Evolutionary conservation across 64 coral and sea anemone genomes (phyloP).

Genomic region (Actinia tenebrosa): DNA sequence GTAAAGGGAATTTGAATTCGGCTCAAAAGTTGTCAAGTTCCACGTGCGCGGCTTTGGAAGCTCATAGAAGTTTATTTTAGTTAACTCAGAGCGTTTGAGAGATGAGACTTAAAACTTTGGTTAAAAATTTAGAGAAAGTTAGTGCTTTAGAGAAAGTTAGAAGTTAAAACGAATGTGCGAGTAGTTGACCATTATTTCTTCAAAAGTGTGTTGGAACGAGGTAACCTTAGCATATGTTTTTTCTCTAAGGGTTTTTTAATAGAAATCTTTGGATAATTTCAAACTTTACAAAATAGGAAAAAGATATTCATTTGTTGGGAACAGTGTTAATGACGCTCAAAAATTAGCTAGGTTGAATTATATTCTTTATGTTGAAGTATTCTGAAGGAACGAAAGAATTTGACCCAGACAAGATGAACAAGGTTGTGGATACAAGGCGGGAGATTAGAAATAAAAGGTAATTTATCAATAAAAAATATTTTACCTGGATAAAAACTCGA

Average conservation of each 20-base stretch:
- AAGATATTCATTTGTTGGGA: too few species aligned
- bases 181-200: too few species aligned
- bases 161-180: not conserved
- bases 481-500: not conserved
- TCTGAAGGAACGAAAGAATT: slow-evolving; percentile 20
- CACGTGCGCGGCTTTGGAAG: not conserved
- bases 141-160: not conserved
- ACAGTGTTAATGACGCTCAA: too few species aligned
- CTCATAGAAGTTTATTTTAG: not conserved
- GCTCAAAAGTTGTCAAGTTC: not conserved
- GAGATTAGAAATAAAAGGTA: slow-evolving; percentile 11
- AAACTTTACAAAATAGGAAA: too few species aligned
- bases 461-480: not conserved
- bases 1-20: not conserved
- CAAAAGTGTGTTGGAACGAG: too few species aligned
- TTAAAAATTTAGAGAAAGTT: not conserved
- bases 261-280: too few species aligned
- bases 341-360: not conserved
- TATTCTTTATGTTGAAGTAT: slow-evolving; percentile 17
- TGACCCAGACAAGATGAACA: slow-evolving; percentile 47
- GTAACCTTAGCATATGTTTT: too few species aligned
- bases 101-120: not conserved
- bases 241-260: too few species aligned
- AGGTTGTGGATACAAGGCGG: slow-evolving; percentile 16
- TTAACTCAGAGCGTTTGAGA: not conserved